Conservation (phyloP, 2,113 vertebrate genomes). For the Heteronetta atricapilla region DNA sequence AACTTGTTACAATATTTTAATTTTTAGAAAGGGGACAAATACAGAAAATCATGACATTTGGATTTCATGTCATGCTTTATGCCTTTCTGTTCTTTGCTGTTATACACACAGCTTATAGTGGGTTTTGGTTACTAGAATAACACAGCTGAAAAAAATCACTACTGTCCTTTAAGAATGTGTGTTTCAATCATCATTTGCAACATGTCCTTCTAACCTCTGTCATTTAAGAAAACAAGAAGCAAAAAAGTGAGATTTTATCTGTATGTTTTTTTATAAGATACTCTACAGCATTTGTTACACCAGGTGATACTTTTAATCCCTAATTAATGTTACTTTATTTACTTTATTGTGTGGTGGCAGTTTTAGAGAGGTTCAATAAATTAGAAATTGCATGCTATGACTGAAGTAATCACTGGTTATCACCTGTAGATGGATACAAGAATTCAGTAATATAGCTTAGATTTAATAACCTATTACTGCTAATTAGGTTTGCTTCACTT, state of each 20-base stretch:
- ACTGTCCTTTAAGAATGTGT: not conserved
- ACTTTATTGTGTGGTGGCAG: not conserved
- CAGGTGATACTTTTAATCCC: not conserved
- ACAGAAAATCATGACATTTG: not conserved
- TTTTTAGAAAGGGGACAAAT: not conserved
- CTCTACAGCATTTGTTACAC: not conserved
- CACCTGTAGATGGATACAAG: conserved; percentile 1
- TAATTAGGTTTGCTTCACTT: conserved; percentile 60
- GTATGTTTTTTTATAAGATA: not conserved
- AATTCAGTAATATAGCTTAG: not conserved
- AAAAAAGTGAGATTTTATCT: not conserved
- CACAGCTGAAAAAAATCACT: not conserved
- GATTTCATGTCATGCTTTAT: not conserved
- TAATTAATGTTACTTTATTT: not conserved
- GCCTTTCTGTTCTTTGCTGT: not conserved
- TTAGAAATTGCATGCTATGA: not conserved
- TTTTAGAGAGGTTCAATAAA: not conserved
- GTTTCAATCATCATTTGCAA: not conserved
- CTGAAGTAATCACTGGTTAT: not conserved
- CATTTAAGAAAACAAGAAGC: not conserved
- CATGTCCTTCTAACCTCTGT: not conserved
- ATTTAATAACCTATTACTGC: conserved; percentile 41
- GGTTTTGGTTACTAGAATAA: not conserved
- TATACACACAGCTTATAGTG: not conserved
- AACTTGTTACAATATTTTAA: not conserved